Evolutionary conservation across 2,797 vertebrate genomes (phyloP).

Genomic region (Lacerta bilineata): DNA sequence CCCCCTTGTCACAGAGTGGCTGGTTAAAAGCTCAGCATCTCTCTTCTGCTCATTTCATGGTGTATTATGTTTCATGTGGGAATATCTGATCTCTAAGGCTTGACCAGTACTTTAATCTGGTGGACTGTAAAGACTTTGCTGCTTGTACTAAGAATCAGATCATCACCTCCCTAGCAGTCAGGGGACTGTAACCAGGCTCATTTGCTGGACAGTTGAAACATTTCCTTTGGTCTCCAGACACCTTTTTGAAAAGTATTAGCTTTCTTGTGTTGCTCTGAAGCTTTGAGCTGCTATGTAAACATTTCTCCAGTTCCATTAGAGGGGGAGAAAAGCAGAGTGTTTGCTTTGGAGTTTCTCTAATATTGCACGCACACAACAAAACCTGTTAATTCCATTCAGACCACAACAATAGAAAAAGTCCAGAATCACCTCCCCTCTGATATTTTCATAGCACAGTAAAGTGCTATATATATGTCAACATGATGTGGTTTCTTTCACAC

Average conservation of each 20-base stretch:
- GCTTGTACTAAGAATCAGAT: constrained; percentile 80
- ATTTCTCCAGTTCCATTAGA: constrained; percentile 54
- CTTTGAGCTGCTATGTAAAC: constrained; percentile 55
- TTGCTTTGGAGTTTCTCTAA: constrained; percentile 54
- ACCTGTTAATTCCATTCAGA: constrained; percentile 45
- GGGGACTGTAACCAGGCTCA: constrained; percentile 29
- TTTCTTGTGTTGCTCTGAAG: constrained; percentile 61
- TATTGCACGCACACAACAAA: constrained; percentile 22
- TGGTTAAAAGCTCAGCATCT: constrained; percentile 68
- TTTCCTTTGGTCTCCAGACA: constrained; percentile 61
- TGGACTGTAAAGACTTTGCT: constrained; percentile 83
- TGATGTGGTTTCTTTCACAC: constrained; percentile 16
- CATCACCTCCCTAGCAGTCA: constrained; percentile 61
- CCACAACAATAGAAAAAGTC: constrained; percentile 24
- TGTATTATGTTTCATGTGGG: constrained; percentile 68
- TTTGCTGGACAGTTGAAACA: constrained; percentile 59
- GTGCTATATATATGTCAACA: constrained; percentile 19
- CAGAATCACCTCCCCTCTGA: not conserved
- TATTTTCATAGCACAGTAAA: constrained; percentile 35
- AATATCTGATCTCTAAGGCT: constrained; percentile 64
- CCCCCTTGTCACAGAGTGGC: constrained; percentile 66
- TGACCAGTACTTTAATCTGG: constrained; percentile 79
- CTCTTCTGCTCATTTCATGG: constrained; percentile 71
- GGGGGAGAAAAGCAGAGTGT: constrained; percentile 31
- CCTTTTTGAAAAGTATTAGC: constrained; percentile 62